phyloP scores from a whole-genome alignment of 2,888 invertebrate species.

The Endomychus coccineus region DNA sequence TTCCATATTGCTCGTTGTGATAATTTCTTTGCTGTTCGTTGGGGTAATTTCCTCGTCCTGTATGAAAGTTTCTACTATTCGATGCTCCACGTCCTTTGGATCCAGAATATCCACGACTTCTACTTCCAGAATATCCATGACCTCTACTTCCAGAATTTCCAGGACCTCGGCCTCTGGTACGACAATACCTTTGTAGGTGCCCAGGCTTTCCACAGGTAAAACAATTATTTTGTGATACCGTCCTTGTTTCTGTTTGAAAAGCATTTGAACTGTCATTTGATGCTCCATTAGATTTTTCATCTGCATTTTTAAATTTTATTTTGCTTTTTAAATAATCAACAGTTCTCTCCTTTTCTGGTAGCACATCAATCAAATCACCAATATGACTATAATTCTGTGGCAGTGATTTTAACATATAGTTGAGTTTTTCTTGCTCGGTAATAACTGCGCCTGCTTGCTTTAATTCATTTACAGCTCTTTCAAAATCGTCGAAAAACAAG shows the following conservation, averaged over 20 bases:
- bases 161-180: too few species aligned
- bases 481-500: constrained; percentile 10
- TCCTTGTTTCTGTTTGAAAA: constrained; percentile 1
- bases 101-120: too few species aligned
- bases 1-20: too few species aligned
- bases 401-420: constrained; percentile 18
- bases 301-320: constrained; percentile 16
- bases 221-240: constrained; percentile 6
- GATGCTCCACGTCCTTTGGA: too few species aligned
- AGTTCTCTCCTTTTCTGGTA: constrained; percentile 16
- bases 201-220: constrained; percentile 8
- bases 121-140: too few species aligned
- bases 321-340: constrained; percentile 18
- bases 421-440: too few species aligned
- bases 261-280: constrained; percentile 9
- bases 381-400: constrained; percentile 16
- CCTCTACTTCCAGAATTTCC: too few species aligned
- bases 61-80: too few species aligned
- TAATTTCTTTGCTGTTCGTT: too few species aligned
- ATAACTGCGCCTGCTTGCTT: constrained; percentile 17
- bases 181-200: constrained; percentile 5
- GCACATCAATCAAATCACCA: constrained; percentile 16
- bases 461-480: constrained; percentile 17
- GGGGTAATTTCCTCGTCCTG: too few species aligned
- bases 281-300: constrained; percentile 14